Evolutionary conservation across 2,797 vertebrate species (phyloP).

Genomic region (Acanthornis magna): DNA sequence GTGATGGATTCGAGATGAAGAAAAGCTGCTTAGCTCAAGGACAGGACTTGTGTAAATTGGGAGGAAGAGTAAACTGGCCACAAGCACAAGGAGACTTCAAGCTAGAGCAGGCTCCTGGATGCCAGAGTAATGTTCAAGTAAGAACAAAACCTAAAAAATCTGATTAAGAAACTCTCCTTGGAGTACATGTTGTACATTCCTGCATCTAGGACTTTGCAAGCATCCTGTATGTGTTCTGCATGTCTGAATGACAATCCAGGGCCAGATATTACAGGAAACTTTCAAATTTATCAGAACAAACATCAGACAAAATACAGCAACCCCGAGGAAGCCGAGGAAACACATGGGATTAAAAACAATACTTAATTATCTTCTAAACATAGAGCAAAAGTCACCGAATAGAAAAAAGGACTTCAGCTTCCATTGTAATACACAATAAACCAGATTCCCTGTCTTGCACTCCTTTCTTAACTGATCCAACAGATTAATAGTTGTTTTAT

Average conservation of each 20-base stretch:
- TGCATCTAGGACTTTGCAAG: neutral
- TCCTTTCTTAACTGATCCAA: neutral
- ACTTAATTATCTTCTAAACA: neutral
- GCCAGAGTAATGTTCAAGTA: neutral
- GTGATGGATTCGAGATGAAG: neutral
- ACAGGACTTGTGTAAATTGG: neutral
- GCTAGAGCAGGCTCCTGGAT: neutral
- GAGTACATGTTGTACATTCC: neutral
- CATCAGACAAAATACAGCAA: neutral
- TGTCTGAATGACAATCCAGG: neutral
- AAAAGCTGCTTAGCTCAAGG: neutral
- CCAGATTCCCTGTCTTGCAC: neutral
- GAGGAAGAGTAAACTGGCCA: neutral
- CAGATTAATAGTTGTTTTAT: neutral
- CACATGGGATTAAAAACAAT: neutral
- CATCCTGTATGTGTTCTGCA: neutral
- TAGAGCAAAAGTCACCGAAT: neutral
- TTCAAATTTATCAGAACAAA: neutral
- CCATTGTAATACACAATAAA: neutral
- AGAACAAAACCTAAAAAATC: neutral
- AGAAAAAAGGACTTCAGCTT: neutral
- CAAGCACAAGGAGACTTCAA: neutral
- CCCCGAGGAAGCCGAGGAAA: neutral
- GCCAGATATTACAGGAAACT: neutral
- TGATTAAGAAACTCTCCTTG: neutral